Evolutionary conservation across 2,113 vertebrate species (phyloP), one percentile per base, ranked within the genome.

Genomic region (Fulica atra): DNA sequence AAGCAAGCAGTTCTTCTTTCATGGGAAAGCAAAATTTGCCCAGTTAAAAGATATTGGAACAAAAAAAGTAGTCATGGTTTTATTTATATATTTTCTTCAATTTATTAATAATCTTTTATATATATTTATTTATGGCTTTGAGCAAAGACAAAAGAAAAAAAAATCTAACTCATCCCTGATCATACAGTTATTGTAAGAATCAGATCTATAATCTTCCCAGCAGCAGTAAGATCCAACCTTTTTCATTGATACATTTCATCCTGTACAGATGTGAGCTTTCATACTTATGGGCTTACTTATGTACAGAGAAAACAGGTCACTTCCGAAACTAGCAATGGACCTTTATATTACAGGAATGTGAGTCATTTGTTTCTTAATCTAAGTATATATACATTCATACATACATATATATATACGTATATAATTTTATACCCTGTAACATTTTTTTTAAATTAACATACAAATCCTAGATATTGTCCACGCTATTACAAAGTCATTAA

Each of bases 61-160:
- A 57, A 98, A 97, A 96, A 98, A 98, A 96, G 93, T 89, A 96
- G 85, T 96, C 94, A 94, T 97, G 66, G 81, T 92, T 96, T 97
- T 93, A 96, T 95, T 96, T 95, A 96, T 95, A 93, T 97, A 97
- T 97, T 97, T 95, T 98, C 85, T 97, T 97, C 78, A 97, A 98
- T 98, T 98, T 98, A 98, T 98, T 98, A 98, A 97, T 98, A 98
- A 98, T 96, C 71, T 98, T 97, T 97, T 95, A 95, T 97, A 97
- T 98, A 97, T 97, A 97, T 98, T 97, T 98, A 97, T 97, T 94
- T 98, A 98, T 98, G 98, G 98, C 98, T 98, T 98, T 98, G 96
- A 98, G 98, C 98, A 98, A 98, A 98, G 97, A 98, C 97, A 98
- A 98, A 98, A 98, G 96, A 97, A 98, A 97, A 95, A 96, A 73